Evolutionary conservation across 2,888 invertebrate genomes (phyloP), one percentile per base, ranked within the genome.

Genomic region (Agrotis exclamationis): DNA sequence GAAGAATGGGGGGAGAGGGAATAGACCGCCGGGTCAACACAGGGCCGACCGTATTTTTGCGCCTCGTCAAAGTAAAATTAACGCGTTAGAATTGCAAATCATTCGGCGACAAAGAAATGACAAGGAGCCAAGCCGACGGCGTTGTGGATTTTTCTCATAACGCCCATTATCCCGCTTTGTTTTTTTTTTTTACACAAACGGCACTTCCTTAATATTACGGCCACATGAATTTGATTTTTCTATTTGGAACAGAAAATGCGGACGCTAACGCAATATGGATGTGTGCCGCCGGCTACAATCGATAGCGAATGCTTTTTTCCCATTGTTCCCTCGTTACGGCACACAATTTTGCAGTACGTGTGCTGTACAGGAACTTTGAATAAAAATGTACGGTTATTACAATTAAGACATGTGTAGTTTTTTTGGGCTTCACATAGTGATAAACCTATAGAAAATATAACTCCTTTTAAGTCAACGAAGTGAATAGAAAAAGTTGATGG

Each of bases 81-180:
- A 92, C 94, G 94, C 92, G 89, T 93, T 94, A 91, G 95, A 96
- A 94, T 95, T 96, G 95, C 95, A 96, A 96, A 96, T 96, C 94
- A 95, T 91, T 90, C 89, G 86, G 84, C 91, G 90, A 93, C 93
- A 94, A 94, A 94, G 95, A 93, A 94, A 95, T 91, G 93, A 93
- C 94, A 92, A 93, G 92, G 89, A 90, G 90, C 89, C 92, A 63
- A 70, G 69, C 54, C 79, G 88, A 78, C 86, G 89, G 90, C 90
- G 89, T 86, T 94, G 94, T 94, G 89, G 93, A 93, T 94, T 94
- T 94, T 94, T 93, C 92, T 93, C 91, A 92, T 94, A 93, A 93
- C 91, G 86, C 91, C 92, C 90, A 93, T 93, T 92, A 94, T 89
- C 85, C 78, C 77, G 83, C 85, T 90, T 89, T 93, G 89, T 91